A percentile compares a stretch with the other conserved stretches of the same genome.
phyloP scores from a whole-genome alignment of 2,113 vertebrate species.

The Gallinago undulata region DNA sequence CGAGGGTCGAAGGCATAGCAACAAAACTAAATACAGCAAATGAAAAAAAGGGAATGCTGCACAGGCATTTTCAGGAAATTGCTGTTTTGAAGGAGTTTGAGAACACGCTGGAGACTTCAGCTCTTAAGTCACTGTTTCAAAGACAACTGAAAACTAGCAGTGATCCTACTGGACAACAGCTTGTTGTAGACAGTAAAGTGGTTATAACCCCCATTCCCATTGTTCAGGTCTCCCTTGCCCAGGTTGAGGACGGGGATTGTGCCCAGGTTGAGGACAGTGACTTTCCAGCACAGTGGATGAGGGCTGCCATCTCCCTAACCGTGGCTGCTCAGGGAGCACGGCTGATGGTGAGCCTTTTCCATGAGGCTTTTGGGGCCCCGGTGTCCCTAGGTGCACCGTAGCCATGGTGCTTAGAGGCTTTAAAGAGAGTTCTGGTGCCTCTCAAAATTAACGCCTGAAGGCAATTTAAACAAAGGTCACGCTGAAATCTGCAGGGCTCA shows the following conservation, averaged over 20 bases:
- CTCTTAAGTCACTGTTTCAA: not conserved
- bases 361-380: not conserved
- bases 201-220: not conserved
- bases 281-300: not conserved
- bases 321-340: rapidly evolving
- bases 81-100: not conserved
- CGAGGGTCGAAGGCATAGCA: not conserved
- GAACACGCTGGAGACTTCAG: not conserved
- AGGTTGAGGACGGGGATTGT: not conserved
- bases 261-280: not conserved
- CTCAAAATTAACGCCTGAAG: not conserved
- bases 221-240: not conserved
- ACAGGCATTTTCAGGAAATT: not conserved
- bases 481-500: not conserved
- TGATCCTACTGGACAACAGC: not conserved
- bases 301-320: not conserved
- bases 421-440: not conserved
- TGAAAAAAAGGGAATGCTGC: not conserved
- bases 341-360: not conserved
- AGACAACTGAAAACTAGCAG: not conserved
- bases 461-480: not conserved
- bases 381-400: rapidly evolving
- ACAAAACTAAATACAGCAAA: not conserved
- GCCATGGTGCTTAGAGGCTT: not conserved
- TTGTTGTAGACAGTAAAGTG: not conserved